Evolutionary conservation across 2,888 invertebrate species (phyloP), one percentile per base, ranked within the genome.

Genomic region (Pollenia angustigena): DNA sequence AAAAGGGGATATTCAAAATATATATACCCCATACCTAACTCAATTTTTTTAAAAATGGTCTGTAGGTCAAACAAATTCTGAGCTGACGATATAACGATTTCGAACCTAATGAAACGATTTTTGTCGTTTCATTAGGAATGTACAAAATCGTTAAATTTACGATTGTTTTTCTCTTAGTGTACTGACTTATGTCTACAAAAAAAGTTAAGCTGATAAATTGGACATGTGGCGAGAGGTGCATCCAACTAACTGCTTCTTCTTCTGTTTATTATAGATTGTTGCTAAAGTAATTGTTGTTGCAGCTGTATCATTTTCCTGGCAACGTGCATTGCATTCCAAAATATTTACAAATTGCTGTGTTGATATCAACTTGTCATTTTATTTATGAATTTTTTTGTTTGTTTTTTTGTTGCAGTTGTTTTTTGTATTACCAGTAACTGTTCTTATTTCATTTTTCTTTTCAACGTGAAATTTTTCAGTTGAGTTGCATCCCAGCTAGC

Each of bases 311-410:
- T 44, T 69, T 75, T 79, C 23, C 44, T 64, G 46, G 64, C 46
- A 84, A 78, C 83, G 83, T 84, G 83, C 54, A 83, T 18, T 72
- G 76, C 72, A 87, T 84, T 87, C 62, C 71, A 62, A 84, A 83
- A 81, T 79, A 81, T 72, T 74, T 66, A 87, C 76, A 87, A 87
- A 84, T 87, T 87, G 86, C 78, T 87, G 83, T 87, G 83, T 87
- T 87, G 83, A 84, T 76, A 81, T 87, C 86, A 76, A 84, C 76
- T 81, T 84, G 83, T 84, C 86, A 87, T 87, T 87, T 84, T 74
- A 87, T 84, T 87, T 87, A 84, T 84, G 81, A 81, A 76, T 75
- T 76, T 80, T 66, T 82, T 72, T 64, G 18, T 62, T 54, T 75
- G 74, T 68, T 75, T 54, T 72, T 16, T 54, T 14, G 50, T 50